A percentile compares a stretch with the other conserved stretches of the same genome.
Evolutionary conservation across 2,888 invertebrate genomes (phyloP).

Genomic region (Scaptomyza parva): DNA sequence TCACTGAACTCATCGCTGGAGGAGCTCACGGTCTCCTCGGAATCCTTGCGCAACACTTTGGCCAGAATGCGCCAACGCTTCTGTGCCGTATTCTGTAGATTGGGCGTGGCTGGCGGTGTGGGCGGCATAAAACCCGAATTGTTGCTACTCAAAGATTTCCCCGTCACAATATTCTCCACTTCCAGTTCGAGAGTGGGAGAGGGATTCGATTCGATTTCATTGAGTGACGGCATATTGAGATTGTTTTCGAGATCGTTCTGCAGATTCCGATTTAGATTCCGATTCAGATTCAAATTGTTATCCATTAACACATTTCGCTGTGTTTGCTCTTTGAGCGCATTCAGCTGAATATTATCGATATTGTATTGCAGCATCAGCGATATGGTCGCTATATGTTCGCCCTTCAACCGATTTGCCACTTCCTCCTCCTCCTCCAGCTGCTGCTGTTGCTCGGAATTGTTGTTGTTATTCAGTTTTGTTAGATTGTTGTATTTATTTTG

Average conservation of each 20-base stretch:
- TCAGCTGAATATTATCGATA: slow-evolving; percentile 84
- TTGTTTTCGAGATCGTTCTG: slow-evolving; percentile 40
- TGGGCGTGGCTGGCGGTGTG: slow-evolving; percentile 83
- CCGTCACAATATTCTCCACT: slow-evolving; percentile 50
- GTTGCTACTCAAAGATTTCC: slow-evolving; percentile 28
- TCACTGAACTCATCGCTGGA: slow-evolving; percentile 82
- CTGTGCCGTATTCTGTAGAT: slow-evolving; percentile 86
- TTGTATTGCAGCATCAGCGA: slow-evolving; percentile 84
- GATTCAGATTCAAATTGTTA: slow-evolving; percentile 15
- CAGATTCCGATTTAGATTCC: slow-evolving; percentile 3
- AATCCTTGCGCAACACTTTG: slow-evolving; percentile 86
- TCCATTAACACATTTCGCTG: slow-evolving; percentile 50
- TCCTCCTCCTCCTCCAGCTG: slow-evolving; percentile 5
- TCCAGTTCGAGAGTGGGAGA: slow-evolving; percentile 53
- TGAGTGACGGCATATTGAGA: slow-evolving; percentile 36
- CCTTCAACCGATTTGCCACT: slow-evolving; percentile 11
- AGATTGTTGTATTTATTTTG: slow-evolving; percentile 21
- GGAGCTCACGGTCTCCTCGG: slow-evolving; percentile 83
- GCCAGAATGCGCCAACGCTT: slow-evolving; percentile 90
- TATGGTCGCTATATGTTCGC: slow-evolving; percentile 70
- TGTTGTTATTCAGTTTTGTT: slow-evolving; percentile 38
- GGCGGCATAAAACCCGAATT: slow-evolving; percentile 70
- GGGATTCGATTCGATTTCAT: slow-evolving; percentile 15
- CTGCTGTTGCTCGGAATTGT: slow-evolving; percentile 21
- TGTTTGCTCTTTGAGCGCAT: slow-evolving; percentile 82